phyloP scores from a whole-genome alignment of 2,888 invertebrate species.

The Podotricha telesiphe region DNA sequence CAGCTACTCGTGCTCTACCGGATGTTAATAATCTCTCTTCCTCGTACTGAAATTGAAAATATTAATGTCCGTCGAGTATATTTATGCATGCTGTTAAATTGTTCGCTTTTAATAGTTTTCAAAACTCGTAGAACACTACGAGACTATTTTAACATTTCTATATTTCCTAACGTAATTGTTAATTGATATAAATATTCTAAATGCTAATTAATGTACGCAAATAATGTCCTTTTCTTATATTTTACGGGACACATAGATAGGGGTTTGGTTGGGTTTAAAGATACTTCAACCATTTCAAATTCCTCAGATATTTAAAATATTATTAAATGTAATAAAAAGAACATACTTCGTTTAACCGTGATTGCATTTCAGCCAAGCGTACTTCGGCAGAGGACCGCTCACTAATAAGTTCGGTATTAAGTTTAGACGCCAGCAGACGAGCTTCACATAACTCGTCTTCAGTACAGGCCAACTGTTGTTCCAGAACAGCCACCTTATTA shows the following conservation, averaged over 20 bases:
- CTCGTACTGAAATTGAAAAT: slow-evolving; percentile 85
- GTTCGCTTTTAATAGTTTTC: no score
- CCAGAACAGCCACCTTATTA: slow-evolving; percentile 88
- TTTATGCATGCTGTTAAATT: no score
- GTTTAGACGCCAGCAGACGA: slow-evolving; percentile 90
- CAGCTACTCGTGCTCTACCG: slow-evolving; percentile 93
- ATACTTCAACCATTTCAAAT: no score
- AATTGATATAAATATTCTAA: no score
- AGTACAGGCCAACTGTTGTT: slow-evolving; percentile 92
- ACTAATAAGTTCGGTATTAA: slow-evolving; percentile 95
- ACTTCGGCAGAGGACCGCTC: slow-evolving; percentile 94
- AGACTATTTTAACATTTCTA: no score
- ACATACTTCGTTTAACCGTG: slow-evolving; percentile 90
- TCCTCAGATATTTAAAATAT: no score
- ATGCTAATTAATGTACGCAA: no score
- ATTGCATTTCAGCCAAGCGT: slow-evolving; percentile 93
- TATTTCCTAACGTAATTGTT: no score
- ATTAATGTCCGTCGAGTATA: not conserved
- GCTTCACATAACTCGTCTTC: slow-evolving; percentile 95
- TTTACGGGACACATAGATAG: no score
- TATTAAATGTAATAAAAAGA: not conserved
- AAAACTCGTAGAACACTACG: no score
- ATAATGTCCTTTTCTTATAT: no score
- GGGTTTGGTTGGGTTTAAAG: no score
- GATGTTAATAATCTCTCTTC: slow-evolving; percentile 93